Base-by-base conservation (phyloP, 2,797 vertebrate species). In the Carapus acus region DNA sequence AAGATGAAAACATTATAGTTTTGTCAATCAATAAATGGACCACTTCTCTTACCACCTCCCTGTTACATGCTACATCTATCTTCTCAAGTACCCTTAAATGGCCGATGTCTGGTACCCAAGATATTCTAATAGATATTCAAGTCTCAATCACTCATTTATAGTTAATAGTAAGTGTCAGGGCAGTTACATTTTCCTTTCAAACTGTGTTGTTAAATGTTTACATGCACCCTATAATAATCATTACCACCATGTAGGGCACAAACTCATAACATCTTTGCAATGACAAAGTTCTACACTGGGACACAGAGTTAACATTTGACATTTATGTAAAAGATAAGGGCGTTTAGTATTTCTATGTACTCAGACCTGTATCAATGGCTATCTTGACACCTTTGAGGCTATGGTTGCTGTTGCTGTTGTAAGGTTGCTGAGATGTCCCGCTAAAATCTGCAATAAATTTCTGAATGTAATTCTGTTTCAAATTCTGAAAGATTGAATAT, bases 11-110 rank as follows among this genome's bases (percentile, higher is more conserved):
- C 49, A 20, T 67, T 61, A 36, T 24, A 39, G 65, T 83, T 83
- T 46, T 60, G 76, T 74, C 64, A 62, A 82, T 84, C 78, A 67
- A 86, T 84, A 46, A 57, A 79, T 55, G 59, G 63, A 54, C 56
- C 47, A 56, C 71, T 78, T 77, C 62, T 71, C 75, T 74, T 44
- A 44, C 62, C 73, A 60, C 69, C 66, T 36, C 62, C 69, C 50
- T 37, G 60, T 27, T 59, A 68, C 60, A 34, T 37, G 19, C 54
- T 6, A 24, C 74, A 79, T 82, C 71, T 49, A 29, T 84, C 78
- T 81, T 74, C 69, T 77, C 51, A 42, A 78, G 74, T 55, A 54
- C 56, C 54, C 71, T 51, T 48, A 49, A 49, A 73, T 33, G 65
- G 51, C 57, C 53, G 16, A 58, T 18, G 67, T 62, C 63, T 62